Evolutionary conservation across 2,888 invertebrate genomes (phyloP).

Genomic region (Ophion obscuratus): DNA sequence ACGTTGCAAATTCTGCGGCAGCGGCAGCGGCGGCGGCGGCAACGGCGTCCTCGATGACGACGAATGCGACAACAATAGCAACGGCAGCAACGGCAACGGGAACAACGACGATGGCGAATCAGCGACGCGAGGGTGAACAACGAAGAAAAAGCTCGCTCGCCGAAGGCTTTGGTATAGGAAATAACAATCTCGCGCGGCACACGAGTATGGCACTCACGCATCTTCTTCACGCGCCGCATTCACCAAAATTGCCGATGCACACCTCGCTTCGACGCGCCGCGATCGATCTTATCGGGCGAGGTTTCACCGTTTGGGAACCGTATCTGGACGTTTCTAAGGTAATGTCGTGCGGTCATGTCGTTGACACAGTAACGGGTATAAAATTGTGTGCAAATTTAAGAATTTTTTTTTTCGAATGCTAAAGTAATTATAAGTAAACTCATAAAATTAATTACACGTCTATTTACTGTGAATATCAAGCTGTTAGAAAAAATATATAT

Average conservation of each 20-base stretch:
- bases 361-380: background rate
- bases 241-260: conserved; percentile 93
- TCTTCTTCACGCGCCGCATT: conserved; percentile 94
- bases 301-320: conserved; percentile 99
- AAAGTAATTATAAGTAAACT: too few species aligned
- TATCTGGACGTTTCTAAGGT: conserved; percentile 97
- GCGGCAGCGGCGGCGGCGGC: background rate
- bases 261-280: conserved; percentile 98
- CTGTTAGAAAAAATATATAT: too few species aligned
- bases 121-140: conserved; percentile 86
- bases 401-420: too few species aligned
- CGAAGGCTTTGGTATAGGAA: conserved; percentile 94
- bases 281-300: conserved; percentile 98
- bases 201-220: conserved; percentile 98
- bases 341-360: background rate
- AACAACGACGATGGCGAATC: conserved; percentile 85
- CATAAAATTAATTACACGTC: too few species aligned
- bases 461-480: too few species aligned
- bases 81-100: background rate
- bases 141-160: conserved; percentile 93
- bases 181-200: conserved; percentile 95
- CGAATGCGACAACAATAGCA: too few species aligned
- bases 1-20: conserved; percentile 87
- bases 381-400: too few species aligned
- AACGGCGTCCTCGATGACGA: too few species aligned